Evolutionary conservation across 2,888 invertebrate species (phyloP).

Genomic region (Rhingia rostrata): DNA sequence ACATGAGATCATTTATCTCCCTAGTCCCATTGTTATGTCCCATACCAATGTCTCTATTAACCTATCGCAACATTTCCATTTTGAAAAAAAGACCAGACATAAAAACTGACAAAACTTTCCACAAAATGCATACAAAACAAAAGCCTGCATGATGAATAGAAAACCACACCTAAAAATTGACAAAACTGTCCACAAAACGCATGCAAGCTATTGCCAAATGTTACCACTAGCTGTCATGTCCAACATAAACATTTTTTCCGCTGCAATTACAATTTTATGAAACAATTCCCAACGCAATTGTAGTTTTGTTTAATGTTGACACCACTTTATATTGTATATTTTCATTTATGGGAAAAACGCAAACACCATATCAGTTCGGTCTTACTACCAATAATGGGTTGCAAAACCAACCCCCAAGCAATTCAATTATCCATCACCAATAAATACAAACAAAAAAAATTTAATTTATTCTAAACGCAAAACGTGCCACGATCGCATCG

Average conservation of each 20-base stretch:
- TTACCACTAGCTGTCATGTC: conserved; percentile 8
- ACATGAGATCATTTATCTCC: too few relatives aligned
- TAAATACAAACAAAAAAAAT: conserved; percentile 23
- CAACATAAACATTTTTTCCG: conserved; percentile 22
- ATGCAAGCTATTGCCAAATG: background rate
- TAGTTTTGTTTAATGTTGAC: conserved; percentile 30
- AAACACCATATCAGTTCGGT: background rate
- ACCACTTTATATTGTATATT: conserved; percentile 11
- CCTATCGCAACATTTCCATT: too few relatives aligned
- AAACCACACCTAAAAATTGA: background rate
- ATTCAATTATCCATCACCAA: background rate
- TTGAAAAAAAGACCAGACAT: too few relatives aligned
- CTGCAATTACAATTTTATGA: conserved; percentile 13
- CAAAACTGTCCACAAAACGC: background rate
- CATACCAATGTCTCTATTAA: too few relatives aligned
- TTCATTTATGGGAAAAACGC: conserved; percentile 6
- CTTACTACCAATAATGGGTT: conserved; percentile 37
- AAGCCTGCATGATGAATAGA: background rate
- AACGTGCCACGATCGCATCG: conserved; percentile 67
- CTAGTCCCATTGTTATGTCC: too few relatives aligned
- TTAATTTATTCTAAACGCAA: conserved; percentile 62
- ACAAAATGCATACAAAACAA: too few relatives aligned
- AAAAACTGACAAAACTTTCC: too few relatives aligned
- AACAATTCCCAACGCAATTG: conserved; percentile 11
- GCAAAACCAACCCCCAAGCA: conserved; percentile 34